These are phyloP conservation scores for Diaprepes abbreviatus DNA, from an alignment of 2,888 invertebrate species.

Conservation along the genomic window DNA sequence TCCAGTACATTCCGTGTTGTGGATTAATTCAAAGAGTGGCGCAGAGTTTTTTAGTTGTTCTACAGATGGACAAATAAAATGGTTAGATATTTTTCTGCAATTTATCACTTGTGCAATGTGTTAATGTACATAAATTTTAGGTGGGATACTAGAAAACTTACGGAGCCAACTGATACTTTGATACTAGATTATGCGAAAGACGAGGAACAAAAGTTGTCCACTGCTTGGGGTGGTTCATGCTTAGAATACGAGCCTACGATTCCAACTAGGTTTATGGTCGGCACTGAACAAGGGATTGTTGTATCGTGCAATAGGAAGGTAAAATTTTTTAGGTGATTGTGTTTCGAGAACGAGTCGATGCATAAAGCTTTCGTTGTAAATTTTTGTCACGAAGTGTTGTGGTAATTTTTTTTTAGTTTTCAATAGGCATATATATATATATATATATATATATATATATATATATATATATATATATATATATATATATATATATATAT, in stretches of 20 bases:
- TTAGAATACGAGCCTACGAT: slow-evolving; percentile 88
- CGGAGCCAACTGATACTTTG: slow-evolving; percentile 79
- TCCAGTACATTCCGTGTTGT: slow-evolving; percentile 88
- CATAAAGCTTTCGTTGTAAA: too few relatives aligned
- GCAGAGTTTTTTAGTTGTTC: slow-evolving; percentile 95
- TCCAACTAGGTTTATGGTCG: slow-evolving; percentile 86
- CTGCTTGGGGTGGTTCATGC: slow-evolving; percentile 80
- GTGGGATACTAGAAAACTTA: slow-evolving; percentile 87
- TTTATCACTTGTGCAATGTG: too few relatives aligned
- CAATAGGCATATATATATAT: too few relatives aligned
- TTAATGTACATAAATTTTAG: slow-evolving; percentile 64
- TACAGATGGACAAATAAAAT: slow-evolving; percentile 91
- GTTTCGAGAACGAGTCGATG: too few relatives aligned
- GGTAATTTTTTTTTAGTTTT: too few relatives aligned
- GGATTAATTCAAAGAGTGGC: slow-evolving; percentile 95
- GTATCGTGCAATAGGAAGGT: slow-evolving; percentile 72
- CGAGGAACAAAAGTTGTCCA: slow-evolving; percentile 74
- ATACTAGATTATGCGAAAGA: slow-evolving; percentile 78
- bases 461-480: too few relatives aligned
- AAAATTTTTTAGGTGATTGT: too few relatives aligned
- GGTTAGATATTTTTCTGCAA: slow-evolving; percentile 66
- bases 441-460: too few relatives aligned
- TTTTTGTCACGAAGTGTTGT: too few relatives aligned
- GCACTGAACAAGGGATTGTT: slow-evolving; percentile 77
- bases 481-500: too few relatives aligned